Evolutionary conservation across 53 echinoderm and acorn worm genomes (phyloP).

Genomic region (Astropecten irregularis): DNA sequence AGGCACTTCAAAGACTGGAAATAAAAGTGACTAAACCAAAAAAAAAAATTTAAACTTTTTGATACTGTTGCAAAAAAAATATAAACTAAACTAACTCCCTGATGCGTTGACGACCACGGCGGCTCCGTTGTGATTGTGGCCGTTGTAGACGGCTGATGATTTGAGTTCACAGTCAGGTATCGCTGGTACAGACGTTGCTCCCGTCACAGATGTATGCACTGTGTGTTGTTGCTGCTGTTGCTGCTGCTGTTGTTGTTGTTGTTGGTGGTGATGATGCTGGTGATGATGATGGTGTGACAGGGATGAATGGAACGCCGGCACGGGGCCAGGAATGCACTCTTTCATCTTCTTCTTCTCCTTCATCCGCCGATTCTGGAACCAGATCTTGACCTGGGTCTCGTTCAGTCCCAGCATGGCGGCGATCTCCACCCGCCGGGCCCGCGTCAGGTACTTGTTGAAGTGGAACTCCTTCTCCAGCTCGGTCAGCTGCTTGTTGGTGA

Average conservation of each 20-base stretch:
- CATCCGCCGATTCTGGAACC: slow-evolving; percentile 99
- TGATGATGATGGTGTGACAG: slow-evolving; percentile 30
- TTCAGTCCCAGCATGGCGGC: slow-evolving; percentile 97
- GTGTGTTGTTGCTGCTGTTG: slow-evolving; percentile 30
- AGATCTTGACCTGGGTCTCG: slow-evolving; percentile 99
- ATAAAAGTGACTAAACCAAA: too few relatives aligned
- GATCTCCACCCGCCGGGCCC: slow-evolving; percentile 95
- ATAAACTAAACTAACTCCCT: slow-evolving; percentile 40
- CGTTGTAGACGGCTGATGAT: slow-evolving; percentile 29
- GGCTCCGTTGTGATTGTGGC: slow-evolving; percentile 49
- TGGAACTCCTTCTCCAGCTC: slow-evolving; percentile 99
- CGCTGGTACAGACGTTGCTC: neutral
- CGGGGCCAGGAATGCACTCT: slow-evolving; percentile 90
- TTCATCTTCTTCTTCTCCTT: slow-evolving; percentile 99
- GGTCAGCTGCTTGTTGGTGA: slow-evolving; percentile 99
- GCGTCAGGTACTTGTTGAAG: slow-evolving; percentile 97
- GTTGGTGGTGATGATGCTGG: slow-evolving; percentile 40
- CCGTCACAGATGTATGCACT: slow-evolving; percentile 22
- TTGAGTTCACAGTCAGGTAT: slow-evolving; percentile 47
- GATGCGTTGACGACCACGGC: slow-evolving; percentile 31
- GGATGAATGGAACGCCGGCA: slow-evolving; percentile 27
- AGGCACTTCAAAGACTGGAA: slow-evolving; percentile 53
- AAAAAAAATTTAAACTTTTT: slow-evolving; percentile 10
- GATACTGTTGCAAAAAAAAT: slow-evolving; percentile 29
- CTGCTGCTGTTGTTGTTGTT: slow-evolving; percentile 39